phyloP scores from a whole-genome alignment of 64 coral and sea anemone genomes.

The Pachyseris speciosa region DNA sequence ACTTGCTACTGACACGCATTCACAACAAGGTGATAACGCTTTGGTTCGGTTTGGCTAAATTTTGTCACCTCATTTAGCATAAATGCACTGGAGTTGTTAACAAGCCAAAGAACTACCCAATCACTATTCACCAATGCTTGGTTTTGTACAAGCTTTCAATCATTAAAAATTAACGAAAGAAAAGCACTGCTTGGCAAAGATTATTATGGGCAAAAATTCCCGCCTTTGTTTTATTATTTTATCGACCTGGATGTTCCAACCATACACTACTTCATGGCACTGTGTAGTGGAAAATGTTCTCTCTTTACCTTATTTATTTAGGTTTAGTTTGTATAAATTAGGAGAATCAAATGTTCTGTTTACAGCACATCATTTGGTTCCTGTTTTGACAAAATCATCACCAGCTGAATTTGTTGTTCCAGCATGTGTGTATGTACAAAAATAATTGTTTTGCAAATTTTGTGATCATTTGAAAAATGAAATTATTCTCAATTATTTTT shows the following conservation, averaged over 20 bases:
- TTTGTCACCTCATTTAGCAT: not conserved
- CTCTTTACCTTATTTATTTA: no score
- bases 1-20: no score
- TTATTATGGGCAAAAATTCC: slow-evolving; percentile 6
- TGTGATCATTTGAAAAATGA: not conserved
- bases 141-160: not conserved
- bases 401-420: not conserved
- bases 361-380: not conserved
- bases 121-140: not conserved
- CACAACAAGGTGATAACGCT: not conserved
- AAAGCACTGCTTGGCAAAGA: slow-evolving; percentile 14
- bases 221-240: not conserved
- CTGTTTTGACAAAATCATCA: not conserved
- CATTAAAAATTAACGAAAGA: slow-evolving; percentile 33
- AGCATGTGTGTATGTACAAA: not conserved
- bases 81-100: not conserved
- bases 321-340: not conserved
- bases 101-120: slow-evolving; percentile 1
- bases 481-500: not conserved
- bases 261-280: no score
- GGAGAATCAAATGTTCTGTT: not conserved
- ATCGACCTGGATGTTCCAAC: not conserved
- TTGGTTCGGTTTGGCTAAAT: not conserved
- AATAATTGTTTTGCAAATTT: not conserved
- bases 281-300: not conserved